Percentiles rank a stretch among this genome's conserved stretches.
These are phyloP conservation scores for Trypoxylon attenuatum DNA, from an alignment of 2,888 invertebrate species.

Conservation along the genomic window DNA sequence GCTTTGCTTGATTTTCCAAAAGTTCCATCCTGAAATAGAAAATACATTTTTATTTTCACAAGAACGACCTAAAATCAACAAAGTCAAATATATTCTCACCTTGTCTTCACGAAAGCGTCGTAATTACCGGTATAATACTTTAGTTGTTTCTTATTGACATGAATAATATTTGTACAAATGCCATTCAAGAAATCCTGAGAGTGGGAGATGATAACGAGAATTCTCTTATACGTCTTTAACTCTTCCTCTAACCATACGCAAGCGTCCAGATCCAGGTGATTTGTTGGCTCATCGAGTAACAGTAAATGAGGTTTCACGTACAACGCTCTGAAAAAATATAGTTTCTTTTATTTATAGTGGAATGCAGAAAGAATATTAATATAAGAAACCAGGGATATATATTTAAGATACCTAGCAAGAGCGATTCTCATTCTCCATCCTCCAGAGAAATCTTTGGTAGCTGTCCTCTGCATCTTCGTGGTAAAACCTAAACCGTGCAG, in stretches of 20 bases:
- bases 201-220: conserved; percentile 97
- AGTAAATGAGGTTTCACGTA: conserved; percentile 98
- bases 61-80: too few relatives aligned
- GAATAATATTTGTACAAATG: conserved; percentile 96
- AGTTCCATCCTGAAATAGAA: conserved; percentile 84
- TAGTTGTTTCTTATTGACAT: conserved; percentile 93
- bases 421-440: conserved; percentile 99
- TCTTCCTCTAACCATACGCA: conserved; percentile 99
- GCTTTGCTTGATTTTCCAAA: conserved; percentile 98
- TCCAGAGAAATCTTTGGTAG: conserved; percentile 92
- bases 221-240: conserved; percentile 95
- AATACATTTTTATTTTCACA: background rate
- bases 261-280: conserved; percentile 98
- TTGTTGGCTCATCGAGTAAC: conserved; percentile 98
- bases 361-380: too few relatives aligned
- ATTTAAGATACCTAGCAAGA: conserved; percentile 80
- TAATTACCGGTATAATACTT: conserved; percentile 98
- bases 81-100: conserved; percentile 48
- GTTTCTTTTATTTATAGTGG: background rate
- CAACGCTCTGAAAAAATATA: conserved; percentile 80
- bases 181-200: conserved; percentile 99
- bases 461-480: conserved; percentile 88
- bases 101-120: conserved; percentile 95
- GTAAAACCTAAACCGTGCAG: conserved; percentile 97
- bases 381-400: background rate